Conservation (phyloP, 2,797 vertebrate genomes). For the Bradypodion ventrale region DNA sequence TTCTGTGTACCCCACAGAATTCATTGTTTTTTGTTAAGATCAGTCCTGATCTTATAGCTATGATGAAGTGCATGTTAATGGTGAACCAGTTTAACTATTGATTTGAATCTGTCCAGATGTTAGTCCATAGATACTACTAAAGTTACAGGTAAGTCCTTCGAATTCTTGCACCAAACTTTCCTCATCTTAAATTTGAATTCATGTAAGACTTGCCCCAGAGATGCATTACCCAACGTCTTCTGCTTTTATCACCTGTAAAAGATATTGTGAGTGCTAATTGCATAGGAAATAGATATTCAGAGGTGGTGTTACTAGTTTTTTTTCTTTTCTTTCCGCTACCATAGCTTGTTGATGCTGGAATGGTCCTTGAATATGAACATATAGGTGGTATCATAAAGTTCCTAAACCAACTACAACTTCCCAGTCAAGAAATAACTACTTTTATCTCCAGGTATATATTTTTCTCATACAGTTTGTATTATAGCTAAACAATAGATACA, state of each 20-base stretch:
- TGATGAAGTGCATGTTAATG: background rate
- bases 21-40: background rate
- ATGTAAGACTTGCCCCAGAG: background rate
- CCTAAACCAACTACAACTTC: constrained; percentile 73
- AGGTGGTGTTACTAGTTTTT: background rate
- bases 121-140: background rate
- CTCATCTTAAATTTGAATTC: background rate
- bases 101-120: background rate
- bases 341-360: constrained; percentile 78
- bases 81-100: background rate
- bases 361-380: constrained; percentile 74
- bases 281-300: background rate
- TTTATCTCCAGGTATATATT: constrained; percentile 76
- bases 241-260: background rate
- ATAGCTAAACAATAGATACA: background rate
- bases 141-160: background rate
- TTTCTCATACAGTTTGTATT: background rate
- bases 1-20: no score
- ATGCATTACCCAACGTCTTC: background rate
- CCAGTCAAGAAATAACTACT: constrained; percentile 72
- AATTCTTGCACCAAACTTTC: background rate
- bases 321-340: constrained; percentile 29
- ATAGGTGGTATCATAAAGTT: constrained; percentile 75
- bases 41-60: background rate
- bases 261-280: background rate